Conservation (phyloP, 2,113 vertebrate genomes). For the Scopus umbretta region DNA sequence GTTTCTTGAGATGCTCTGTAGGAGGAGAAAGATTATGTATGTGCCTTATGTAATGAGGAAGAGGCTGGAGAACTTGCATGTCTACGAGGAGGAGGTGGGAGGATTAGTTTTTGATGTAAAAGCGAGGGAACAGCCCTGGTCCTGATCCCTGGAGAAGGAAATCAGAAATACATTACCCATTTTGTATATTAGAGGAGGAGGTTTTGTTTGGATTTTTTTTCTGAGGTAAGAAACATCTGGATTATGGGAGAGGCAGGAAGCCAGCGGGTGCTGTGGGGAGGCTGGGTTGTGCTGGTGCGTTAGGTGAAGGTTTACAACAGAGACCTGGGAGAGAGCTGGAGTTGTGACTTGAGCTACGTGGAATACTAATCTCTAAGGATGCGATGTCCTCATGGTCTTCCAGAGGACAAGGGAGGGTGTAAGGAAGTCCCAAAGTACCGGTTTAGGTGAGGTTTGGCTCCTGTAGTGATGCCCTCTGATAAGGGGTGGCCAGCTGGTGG, state of each 20-base stretch:
- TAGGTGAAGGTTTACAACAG: background rate
- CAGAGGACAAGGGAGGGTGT: background rate
- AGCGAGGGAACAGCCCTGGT: background rate
- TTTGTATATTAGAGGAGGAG: background rate
- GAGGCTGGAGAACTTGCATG: slow-evolving; percentile 31
- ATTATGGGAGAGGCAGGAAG: background rate
- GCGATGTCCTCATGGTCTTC: background rate
- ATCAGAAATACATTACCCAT: background rate
- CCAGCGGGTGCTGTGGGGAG: background rate
- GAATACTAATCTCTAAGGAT: background rate
- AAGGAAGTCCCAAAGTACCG: background rate
- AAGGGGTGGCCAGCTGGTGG: rapidly evolving
- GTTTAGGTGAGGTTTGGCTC: background rate
- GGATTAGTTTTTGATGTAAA: slow-evolving; percentile 50
- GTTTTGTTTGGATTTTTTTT: background rate
- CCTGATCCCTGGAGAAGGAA: background rate
- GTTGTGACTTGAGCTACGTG: background rate
- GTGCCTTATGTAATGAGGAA: slow-evolving; percentile 57
- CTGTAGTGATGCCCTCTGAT: background rate
- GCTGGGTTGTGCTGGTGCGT: background rate
- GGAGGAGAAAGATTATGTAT: slow-evolving; percentile 63
- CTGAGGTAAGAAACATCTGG: background rate
- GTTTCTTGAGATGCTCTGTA: slow-evolving; percentile 58
- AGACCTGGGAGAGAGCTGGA: background rate
- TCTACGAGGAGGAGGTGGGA: background rate